Evolutionary conservation across 2,113 vertebrate species (phyloP), one percentile per base, ranked within the genome.

Genomic region (Poecile atricapillus): DNA sequence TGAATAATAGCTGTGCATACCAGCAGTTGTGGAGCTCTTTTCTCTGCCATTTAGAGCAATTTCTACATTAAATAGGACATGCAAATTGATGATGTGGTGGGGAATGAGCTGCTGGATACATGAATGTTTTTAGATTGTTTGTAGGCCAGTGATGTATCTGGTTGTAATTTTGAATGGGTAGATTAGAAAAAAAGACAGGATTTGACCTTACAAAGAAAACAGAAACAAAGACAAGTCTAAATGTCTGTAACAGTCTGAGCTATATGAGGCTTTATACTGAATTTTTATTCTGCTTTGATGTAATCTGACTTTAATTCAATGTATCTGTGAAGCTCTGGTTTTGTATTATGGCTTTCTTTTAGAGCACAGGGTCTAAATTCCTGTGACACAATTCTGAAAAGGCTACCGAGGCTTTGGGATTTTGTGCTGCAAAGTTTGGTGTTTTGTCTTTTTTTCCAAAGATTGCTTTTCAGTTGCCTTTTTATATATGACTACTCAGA

Each of bases 21-120:
- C 79, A 83, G 71, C 88, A 53, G 59, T 87, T 39, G 20, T 59
- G 56, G 87, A 89, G 90, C 90, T 93, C 27, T 91, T 95, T 94
- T 68, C 83, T 90, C 82, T 76, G 81, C 85, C 49, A 65, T 86
- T 87, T 93, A 95, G 94, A 71, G 69, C 47, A 52, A 63, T 93
- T 93, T 79, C 74, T 89, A 19, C 28, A 81, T 95, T 96, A 90
- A 96, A 86, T 85, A 79, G 86, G 78, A 96, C 80, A 43, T 60
- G 56, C 62, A 94, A 68, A 70, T 91, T 86, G 44, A 5, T 62
- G 33, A 47, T 3, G 2, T 67, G 46, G 35, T 73, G n/a, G 58
- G 58, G 55, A 95, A 78, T 49, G 85, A 90, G 79, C 81, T 91
- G 78, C 77, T 91, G 41, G 90, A 82, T 89, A 7, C 5, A 35